Percentiles rank a stretch among this genome's conserved stretches.
Conservation (phyloP, 2,888 invertebrate genomes). For the Drosophila ustulata region DNA sequence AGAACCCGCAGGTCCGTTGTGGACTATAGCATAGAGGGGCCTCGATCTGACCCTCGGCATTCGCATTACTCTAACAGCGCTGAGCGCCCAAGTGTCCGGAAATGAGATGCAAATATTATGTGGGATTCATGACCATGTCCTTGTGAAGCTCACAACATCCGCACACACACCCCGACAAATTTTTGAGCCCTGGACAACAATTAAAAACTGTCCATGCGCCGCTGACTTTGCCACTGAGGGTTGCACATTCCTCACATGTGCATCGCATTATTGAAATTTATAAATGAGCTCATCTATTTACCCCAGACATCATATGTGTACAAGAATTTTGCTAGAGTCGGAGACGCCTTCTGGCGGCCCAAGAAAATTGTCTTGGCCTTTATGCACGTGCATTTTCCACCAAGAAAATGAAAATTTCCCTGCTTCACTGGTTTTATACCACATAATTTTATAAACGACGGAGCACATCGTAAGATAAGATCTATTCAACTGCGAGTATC, state of each 20-base stretch:
- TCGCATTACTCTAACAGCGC: slow-evolving; percentile 29
- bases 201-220: slow-evolving; percentile 67
- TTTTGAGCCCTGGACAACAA: slow-evolving; percentile 56
- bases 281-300: slow-evolving; percentile 62
- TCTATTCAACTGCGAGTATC: slow-evolving; percentile 24
- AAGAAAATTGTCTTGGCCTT: slow-evolving; percentile 68
- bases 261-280: slow-evolving; percentile 56
- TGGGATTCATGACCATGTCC: slow-evolving; percentile 84
- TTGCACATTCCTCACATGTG: slow-evolving; percentile 51
- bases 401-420: slow-evolving; percentile 57
- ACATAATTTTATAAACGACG: slow-evolving; percentile 56
- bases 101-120: slow-evolving; percentile 85
- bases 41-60: slow-evolving; percentile 60
- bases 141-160: slow-evolving; percentile 64
- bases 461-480: slow-evolving; percentile 36
- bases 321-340: slow-evolving; percentile 3
- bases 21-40: background rate
- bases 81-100: slow-evolving; percentile 83
- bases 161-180: slow-evolving; percentile 41
- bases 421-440: slow-evolving; percentile 66
- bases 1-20: slow-evolving; percentile 48
- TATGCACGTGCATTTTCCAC: slow-evolving; percentile 75
- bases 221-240: slow-evolving; percentile 67
- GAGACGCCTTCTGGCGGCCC: slow-evolving; percentile 37
- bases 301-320: slow-evolving; percentile 23